Evolutionary conservation across 1,140 invertebrate species (phyloP).

Genomic region (Catajapyx aquilonaris): DNA sequence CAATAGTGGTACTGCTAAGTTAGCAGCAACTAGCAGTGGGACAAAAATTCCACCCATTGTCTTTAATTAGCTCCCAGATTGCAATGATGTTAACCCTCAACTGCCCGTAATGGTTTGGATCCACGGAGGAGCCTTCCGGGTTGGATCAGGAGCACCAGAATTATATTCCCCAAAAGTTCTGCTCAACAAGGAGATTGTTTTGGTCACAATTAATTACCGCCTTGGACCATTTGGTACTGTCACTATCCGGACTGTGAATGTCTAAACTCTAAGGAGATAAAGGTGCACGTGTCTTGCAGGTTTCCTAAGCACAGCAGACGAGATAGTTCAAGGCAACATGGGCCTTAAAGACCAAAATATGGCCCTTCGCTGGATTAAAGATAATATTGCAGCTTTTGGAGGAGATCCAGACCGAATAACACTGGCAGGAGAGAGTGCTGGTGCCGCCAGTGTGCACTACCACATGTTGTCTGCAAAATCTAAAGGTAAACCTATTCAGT

Average conservation of each 20-base stretch:
- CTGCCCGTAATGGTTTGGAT: slow-evolving; percentile 33
- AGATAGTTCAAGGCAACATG: slow-evolving; percentile 1
- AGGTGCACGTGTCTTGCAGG: too few species aligned
- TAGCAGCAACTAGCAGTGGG: too few species aligned
- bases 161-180: slow-evolving; percentile 19
- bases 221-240: slow-evolving; percentile 19
- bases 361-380: slow-evolving; percentile 5
- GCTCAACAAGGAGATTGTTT: slow-evolving; percentile 20
- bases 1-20: too few species aligned
- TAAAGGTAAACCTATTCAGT: slow-evolving; percentile 3
- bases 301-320: slow-evolving; percentile 1
- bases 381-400: slow-evolving; percentile 6
- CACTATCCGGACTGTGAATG: too few species aligned
- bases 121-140: slow-evolving; percentile 27
- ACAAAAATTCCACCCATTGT: too few species aligned
- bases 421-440: slow-evolving; percentile 6
- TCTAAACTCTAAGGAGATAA: too few species aligned
- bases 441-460: slow-evolving; percentile 1
- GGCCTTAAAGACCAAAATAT: slow-evolving; percentile 3
- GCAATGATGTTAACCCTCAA: too few species aligned
- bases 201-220: slow-evolving; percentile 27
- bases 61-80: too few species aligned
- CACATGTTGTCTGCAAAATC: slow-evolving; percentile 4
- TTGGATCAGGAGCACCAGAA: slow-evolving; percentile 12
- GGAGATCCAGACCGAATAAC: slow-evolving; percentile 6